Evolutionary conservation across 2,113 vertebrate genomes (phyloP).

Genomic region (Varanus komodoensis): DNA sequence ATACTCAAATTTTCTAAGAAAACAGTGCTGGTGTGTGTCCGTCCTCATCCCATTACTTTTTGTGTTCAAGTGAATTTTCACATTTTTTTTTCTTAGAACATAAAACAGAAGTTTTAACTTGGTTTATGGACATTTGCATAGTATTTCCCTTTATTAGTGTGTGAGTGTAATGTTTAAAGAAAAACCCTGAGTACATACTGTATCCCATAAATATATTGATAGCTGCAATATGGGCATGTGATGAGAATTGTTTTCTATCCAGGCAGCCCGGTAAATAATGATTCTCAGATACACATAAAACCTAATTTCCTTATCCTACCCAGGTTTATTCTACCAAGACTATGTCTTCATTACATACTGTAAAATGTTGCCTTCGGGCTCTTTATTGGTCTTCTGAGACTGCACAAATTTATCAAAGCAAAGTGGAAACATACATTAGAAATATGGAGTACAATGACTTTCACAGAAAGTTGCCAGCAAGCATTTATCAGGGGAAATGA

Average conservation of each 20-base stretch:
- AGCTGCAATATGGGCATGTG: slow-evolving; percentile 14
- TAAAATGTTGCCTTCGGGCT: slow-evolving; percentile 21
- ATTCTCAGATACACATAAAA: slow-evolving; percentile 11
- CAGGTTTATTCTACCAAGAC: slow-evolving; percentile 10
- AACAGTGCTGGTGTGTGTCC: too few relatives aligned
- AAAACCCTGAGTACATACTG: background rate
- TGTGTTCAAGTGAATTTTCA: background rate
- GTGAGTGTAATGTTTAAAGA: slow-evolving; percentile 31
- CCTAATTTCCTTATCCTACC: slow-evolving; percentile 51
- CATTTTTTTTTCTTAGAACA: background rate
- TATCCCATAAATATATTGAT: slow-evolving; percentile 12
- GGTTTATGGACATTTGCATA: slow-evolving; percentile 37
- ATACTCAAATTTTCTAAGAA: background rate
- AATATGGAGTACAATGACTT: background rate
- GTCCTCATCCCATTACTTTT: background rate
- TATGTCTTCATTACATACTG: slow-evolving; percentile 13
- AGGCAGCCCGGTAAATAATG: slow-evolving; percentile 31
- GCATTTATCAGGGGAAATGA: background rate
- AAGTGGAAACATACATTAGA: slow-evolving; percentile 11
- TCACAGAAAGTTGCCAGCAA: slow-evolving; percentile 16
- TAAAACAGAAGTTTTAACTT: background rate
- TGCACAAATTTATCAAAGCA: slow-evolving; percentile 26
- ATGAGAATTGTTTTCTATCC: slow-evolving; percentile 6
- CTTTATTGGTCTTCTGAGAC: slow-evolving; percentile 29
- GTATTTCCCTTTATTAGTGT: slow-evolving; percentile 26